Evolutionary conservation across 2,888 invertebrate species (phyloP).

Genomic region (Pristionchus exspectatus): DNA sequence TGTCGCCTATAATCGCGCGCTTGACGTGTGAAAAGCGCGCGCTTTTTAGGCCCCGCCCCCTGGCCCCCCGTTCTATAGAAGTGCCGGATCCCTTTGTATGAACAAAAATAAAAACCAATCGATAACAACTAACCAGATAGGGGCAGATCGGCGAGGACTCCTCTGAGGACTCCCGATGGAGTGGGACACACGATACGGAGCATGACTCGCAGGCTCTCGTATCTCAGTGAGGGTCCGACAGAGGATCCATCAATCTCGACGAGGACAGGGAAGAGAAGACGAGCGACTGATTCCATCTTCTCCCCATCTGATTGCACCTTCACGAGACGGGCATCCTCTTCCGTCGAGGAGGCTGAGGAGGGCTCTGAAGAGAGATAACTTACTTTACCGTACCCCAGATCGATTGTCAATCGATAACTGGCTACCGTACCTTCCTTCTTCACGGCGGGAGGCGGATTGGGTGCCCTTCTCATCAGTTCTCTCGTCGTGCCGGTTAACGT

Average conservation of each 20-base stretch:
- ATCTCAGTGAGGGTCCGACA: constrained; percentile 95
- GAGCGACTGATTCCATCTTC: constrained; percentile 83
- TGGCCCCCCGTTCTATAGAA: too few species aligned
- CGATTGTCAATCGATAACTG: not conserved
- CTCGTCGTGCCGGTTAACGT: constrained; percentile 96
- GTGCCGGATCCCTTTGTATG: too few species aligned
- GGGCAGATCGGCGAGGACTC: constrained; percentile 80
- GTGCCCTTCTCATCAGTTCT: constrained; percentile 87
- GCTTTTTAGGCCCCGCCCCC: too few species aligned
- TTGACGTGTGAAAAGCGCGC: too few species aligned
- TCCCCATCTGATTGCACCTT: constrained; percentile 86
- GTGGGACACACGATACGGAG: constrained; percentile 97
- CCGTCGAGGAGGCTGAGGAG: constrained; percentile 9
- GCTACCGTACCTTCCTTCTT: constrained; percentile 53
- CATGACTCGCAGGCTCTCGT: constrained; percentile 95
- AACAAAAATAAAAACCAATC: not conserved
- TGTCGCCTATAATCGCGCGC: too few species aligned
- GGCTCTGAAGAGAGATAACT: not conserved
- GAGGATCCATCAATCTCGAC: constrained; percentile 99
- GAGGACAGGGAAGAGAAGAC: constrained; percentile 92
- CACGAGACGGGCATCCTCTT: constrained; percentile 85
- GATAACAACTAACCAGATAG: constrained; percentile 79
- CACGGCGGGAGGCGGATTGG: constrained; percentile 23
- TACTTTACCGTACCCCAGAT: not conserved
- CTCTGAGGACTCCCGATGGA: constrained; percentile 89